phyloP scores from a whole-genome alignment of 2,113 vertebrate genomes.

The Pagrus major region DNA sequence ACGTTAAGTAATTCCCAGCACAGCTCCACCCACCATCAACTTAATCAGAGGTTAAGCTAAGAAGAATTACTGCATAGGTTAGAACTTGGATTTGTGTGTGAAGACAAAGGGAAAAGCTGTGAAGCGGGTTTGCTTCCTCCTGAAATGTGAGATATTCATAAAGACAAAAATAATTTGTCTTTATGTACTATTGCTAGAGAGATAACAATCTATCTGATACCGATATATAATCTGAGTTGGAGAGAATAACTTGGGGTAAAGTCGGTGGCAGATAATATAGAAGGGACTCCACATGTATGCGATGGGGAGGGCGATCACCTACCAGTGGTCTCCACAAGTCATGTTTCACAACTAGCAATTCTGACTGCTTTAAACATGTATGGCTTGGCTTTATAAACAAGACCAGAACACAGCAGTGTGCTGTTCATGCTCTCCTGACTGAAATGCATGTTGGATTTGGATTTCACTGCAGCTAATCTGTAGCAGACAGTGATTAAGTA shows the following conservation, averaged over 20 bases:
- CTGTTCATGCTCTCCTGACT: background rate
- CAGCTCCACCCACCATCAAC: background rate
- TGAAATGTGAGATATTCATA: background rate
- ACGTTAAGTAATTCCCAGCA: background rate
- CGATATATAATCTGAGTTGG: background rate
- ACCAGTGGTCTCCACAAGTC: no score
- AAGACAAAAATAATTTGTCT: no score
- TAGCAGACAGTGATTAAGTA: background rate
- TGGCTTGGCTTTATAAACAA: slow-evolving; percentile 22
- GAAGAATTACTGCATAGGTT: background rate
- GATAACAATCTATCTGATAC: background rate
- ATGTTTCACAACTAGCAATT: background rate
- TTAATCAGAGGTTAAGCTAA: background rate
- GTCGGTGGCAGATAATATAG: no score
- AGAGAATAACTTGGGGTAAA: background rate
- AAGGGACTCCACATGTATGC: no score
- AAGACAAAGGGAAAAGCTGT: background rate
- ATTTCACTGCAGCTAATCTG: slow-evolving; percentile 21
- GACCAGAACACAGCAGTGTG: slow-evolving; percentile 35
- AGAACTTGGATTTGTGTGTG: background rate
- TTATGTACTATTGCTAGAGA: background rate
- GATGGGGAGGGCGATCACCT: no score
- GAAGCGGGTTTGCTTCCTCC: no score
- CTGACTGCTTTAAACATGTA: slow-evolving; percentile 2
- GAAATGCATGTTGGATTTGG: background rate